Evolutionary conservation across 2,113 vertebrate species (phyloP).

Genomic region (Mobula birostris): DNA sequence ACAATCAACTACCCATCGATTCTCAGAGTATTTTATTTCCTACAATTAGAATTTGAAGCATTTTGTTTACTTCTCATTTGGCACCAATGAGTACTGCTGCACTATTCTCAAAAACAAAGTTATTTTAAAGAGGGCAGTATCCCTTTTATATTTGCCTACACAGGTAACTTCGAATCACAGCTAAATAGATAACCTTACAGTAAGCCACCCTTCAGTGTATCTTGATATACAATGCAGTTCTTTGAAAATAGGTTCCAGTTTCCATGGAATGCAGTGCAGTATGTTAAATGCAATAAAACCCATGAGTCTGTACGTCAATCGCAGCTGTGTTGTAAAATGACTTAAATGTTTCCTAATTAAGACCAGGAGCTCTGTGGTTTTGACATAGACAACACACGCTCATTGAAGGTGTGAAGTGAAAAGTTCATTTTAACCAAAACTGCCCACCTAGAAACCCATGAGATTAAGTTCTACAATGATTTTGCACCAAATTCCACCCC

Average conservation of each 20-base stretch:
- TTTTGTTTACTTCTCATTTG: conserved; percentile 45
- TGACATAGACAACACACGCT: background rate
- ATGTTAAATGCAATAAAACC: background rate
- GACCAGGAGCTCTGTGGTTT: background rate
- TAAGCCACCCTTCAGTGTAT: background rate
- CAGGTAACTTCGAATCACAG: background rate
- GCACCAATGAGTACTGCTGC: conserved; percentile 45
- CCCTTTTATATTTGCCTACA: conserved; percentile 24
- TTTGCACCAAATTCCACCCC: background rate
- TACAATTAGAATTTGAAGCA: conserved; percentile 47
- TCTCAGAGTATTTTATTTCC: conserved; percentile 49
- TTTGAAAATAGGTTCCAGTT: background rate
- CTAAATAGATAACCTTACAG: background rate
- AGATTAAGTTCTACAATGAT: background rate
- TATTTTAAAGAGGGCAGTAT: conserved; percentile 28
- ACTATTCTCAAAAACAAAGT: conserved; percentile 35
- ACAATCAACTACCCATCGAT: conserved; percentile 50
- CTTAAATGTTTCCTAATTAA: background rate
- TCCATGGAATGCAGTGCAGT: background rate
- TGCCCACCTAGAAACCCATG: background rate
- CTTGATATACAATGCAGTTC: background rate
- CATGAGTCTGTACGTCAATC: background rate
- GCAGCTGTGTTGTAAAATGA: background rate
- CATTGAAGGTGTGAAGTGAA: background rate
- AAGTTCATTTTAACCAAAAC: background rate